Evolutionary conservation across 2,888 invertebrate species (phyloP).

Genomic region (Oligia fasciuncula): DNA sequence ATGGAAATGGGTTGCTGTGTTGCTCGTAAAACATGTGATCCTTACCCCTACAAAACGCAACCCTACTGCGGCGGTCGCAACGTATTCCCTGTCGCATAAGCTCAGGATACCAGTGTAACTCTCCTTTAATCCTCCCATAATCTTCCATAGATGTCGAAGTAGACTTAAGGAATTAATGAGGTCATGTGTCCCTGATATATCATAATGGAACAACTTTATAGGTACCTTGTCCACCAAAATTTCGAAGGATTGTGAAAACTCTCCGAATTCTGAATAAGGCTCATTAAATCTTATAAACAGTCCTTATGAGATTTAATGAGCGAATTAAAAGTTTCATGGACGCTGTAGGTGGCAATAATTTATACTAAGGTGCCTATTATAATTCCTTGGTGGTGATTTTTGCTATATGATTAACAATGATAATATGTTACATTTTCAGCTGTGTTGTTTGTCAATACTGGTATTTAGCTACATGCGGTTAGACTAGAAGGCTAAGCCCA

Average conservation of each 20-base stretch:
- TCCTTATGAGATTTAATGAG: constrained; percentile 26
- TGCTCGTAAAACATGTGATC: constrained; percentile 63
- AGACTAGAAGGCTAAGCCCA: background rate
- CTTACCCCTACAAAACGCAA: constrained; percentile 42
- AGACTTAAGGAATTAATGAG: constrained; percentile 63
- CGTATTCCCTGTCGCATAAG: constrained; percentile 25
- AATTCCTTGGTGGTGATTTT: background rate
- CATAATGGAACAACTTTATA: constrained; percentile 34
- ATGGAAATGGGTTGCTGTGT: constrained; percentile 55
- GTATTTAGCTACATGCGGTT: too few relatives aligned
- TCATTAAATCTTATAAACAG: too few relatives aligned
- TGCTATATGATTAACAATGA: background rate
- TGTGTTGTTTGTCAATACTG: too few relatives aligned
- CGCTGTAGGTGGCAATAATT: constrained; percentile 8
- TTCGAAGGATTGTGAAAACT: constrained; percentile 35
- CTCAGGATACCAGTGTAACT: constrained; percentile 48
- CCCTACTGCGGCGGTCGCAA: constrained; percentile 31
- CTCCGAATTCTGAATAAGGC: constrained; percentile 11
- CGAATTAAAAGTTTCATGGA: constrained; percentile 29
- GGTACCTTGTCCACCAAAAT: constrained; percentile 25
- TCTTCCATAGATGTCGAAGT: constrained; percentile 46
- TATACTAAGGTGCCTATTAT: constrained; percentile 1
- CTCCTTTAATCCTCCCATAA: constrained; percentile 43
- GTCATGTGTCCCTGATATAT: constrained; percentile 66
- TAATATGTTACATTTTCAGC: background rate